Evolutionary conservation across 2,113 vertebrate species (phyloP), one percentile per base, ranked within the genome.

Genomic region (Oncorhynchus kisutch): DNA sequence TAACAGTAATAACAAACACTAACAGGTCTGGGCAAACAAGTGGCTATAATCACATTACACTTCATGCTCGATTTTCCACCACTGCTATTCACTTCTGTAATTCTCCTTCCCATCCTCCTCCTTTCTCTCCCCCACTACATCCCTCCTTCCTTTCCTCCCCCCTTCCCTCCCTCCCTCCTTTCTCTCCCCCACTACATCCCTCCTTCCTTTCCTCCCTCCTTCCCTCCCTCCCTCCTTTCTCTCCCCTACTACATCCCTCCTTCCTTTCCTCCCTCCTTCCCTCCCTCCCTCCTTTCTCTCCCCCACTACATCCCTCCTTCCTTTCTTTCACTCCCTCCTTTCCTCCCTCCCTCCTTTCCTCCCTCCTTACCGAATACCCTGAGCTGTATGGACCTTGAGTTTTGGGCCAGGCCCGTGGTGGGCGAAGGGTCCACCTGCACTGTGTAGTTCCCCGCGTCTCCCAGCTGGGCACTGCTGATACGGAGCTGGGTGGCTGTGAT

Each of bases 331-430:
- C 77, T 81, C 73, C 65, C 81, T 82, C 78, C 54, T 81, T 75
- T 39, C 51, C 25, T 78, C 65, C 25, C 48, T 71, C 70, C 71
- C 20, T 81, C 82, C 74, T 79, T 68, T 1, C 29, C 7, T 4
- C 11, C 4, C 59, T 67, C 25, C 16, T 91, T 85, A 94, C 94
- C 90, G 20, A 88, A 94, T 72, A 94, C 92, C 0, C 73, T 88
- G 70, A 94, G 84, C 66, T 82, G 75, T 4, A 89, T 71, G 0
- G 88, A 83, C 73, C 66, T 74, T n/a, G 88, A 82, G 88, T 89
- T 92, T 3, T 3, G 0, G 6, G 3, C 0, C 51, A 91, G 72
- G 29, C 88, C 90, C 0, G 90, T 90, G 68, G 60, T 66, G 1
- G 29, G 54, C 0, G 0, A 0, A 0, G 94, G 93, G 22, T 60